Base-by-base conservation (phyloP, 1,140 invertebrate genomes). In the Drosophila lini region DNA sequence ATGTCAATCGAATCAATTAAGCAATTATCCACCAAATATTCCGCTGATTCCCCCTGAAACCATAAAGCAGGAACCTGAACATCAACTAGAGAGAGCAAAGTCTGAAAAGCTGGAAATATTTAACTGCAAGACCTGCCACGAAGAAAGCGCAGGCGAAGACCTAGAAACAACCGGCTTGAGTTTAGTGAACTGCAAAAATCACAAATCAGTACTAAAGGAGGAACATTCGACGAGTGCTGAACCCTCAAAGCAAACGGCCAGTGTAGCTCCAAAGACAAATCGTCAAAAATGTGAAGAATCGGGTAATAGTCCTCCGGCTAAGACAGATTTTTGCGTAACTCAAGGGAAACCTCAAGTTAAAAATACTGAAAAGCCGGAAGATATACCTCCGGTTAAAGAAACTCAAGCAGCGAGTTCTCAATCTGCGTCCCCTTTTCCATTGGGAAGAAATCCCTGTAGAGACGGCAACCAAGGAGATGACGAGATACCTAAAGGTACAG, bases 71-170 rank as follows among this genome's bases (percentile, higher is more conserved):
- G 10, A 60, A 0, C 5, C 13, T 4, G 0, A 22, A 25, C 1
- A 8, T 0, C 4, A 7, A 0, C 1, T 3, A 3, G 4, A 6
- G 1, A 3, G 10, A 32, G n/a, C 0, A 0, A 15, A 16, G 1
- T 42, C 25, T 0, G 13, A 13, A 6, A 5, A 15, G 0, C 56
- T 11, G 5, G 15, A 61, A 19, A 10, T 64, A 7, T 42, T 61
- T 13, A 61, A 15, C 7, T 64, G 61, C 3, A 64, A 64, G 19
- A 11, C 3, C 13, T 61, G 38, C 11, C 13, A 13, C 16, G 61
- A 28, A 11, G 9, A 60, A 1, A 7, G 5, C 8, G 11, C 50
- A 5, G 22, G 5, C 8, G 36, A 28, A 16, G 16, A 25, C 2
- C n/a, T 15, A 31, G 22, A 1, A 4, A 2, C 11, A 11, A 5